A percentile compares a stretch with the other conserved stretches of the same genome.
Conservation (phyloP, 2,888 invertebrate genomes). For the Callosobruchus maculatus region DNA sequence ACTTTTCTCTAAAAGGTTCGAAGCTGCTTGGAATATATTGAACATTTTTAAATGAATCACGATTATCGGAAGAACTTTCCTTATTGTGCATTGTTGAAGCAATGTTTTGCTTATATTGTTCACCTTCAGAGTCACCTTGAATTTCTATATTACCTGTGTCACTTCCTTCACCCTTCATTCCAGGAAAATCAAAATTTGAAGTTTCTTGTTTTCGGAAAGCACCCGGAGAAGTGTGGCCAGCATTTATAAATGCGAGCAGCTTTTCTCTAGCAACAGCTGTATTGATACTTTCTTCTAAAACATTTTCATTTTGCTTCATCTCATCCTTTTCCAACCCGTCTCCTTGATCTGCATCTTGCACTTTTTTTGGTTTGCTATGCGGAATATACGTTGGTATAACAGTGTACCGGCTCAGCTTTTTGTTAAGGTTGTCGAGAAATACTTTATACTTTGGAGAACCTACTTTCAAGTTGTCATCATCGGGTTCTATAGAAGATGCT, state of each 20-base stretch:
- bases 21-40: background rate
- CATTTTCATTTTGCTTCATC: conserved; percentile 20
- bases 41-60: background rate
- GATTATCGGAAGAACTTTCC: background rate
- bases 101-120: no score
- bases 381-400: conserved; percentile 15
- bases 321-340: background rate
- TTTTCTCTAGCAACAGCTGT: conserved; percentile 22
- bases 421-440: conserved; percentile 28
- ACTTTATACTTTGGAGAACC: conserved; percentile 27
- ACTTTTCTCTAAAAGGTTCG: background rate
- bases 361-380: background rate
- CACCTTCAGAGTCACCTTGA: no score
- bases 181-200: conserved; percentile 14
- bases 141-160: background rate
- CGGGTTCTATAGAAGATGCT: conserved; percentile 16
- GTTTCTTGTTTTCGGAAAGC: conserved; percentile 4
- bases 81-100: background rate
- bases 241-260: conserved; percentile 13
- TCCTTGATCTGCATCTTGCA: background rate
- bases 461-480: conserved; percentile 27
- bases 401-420: conserved; percentile 20
- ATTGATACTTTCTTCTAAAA: conserved; percentile 25
- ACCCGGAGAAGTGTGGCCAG: background rate
- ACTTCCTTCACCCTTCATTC: background rate